phyloP scores from a whole-genome alignment of 2,797 vertebrate species.

The Bothrops alternatus region DNA sequence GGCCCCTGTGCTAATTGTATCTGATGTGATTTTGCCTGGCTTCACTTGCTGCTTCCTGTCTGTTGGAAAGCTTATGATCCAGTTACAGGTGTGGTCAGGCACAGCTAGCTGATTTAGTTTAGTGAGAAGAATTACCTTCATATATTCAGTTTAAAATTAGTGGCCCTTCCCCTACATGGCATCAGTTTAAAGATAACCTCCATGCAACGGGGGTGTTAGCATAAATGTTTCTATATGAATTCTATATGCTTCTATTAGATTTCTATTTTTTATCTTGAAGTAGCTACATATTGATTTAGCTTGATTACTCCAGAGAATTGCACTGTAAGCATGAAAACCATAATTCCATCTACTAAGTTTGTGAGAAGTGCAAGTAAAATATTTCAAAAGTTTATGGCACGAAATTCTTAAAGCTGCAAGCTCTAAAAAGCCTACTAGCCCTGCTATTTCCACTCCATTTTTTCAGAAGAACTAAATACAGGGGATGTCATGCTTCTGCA shows the following conservation, averaged over 20 bases:
- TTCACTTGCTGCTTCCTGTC: too few species aligned
- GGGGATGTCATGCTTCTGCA: not conserved
- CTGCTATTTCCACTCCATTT: not conserved
- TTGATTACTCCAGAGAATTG: not conserved
- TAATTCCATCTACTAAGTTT: not conserved
- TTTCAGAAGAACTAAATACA: not conserved
- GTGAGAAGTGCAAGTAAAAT: not conserved
- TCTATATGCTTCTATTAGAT: not conserved
- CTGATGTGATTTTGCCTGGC: too few species aligned
- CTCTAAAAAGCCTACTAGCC: not conserved
- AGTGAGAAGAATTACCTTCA: not conserved
- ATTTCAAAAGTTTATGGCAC: not conserved
- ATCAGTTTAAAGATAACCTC: not conserved
- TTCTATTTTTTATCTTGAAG: not conserved
- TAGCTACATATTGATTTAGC: not conserved
- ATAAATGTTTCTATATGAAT: not conserved
- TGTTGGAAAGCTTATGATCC: too few species aligned
- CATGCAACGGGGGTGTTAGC: not conserved
- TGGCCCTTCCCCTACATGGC: not conserved
- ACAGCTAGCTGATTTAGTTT: too few species aligned
- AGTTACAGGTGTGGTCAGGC: too few species aligned
- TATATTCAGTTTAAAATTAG: not conserved
- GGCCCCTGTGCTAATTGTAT: too few species aligned
- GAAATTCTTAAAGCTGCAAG: not conserved
- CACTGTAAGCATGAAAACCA: not conserved